Conservation (phyloP, 2,797 vertebrate species). For the Xiphorhynchus erythropygius region DNA sequence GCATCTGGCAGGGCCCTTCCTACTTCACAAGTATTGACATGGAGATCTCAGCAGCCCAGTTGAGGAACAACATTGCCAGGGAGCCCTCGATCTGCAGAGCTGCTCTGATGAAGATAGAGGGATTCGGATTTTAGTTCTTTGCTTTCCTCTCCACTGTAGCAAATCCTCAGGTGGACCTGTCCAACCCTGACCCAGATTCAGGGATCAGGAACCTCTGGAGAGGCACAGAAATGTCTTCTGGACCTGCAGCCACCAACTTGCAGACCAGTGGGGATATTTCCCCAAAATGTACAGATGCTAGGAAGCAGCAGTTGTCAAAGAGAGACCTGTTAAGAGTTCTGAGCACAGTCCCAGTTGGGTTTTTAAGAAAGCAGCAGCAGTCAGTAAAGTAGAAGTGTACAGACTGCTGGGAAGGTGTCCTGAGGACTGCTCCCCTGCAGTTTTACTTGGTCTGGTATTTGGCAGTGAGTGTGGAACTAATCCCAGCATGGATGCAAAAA, state of each 20-base stretch:
- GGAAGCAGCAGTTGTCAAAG: conserved; percentile 11
- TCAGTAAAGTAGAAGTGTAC: not conserved
- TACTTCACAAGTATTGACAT: conserved; percentile 74
- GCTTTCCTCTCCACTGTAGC: not conserved
- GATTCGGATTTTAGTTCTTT: not conserved
- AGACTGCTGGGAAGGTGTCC: not conserved
- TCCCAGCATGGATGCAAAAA: not conserved
- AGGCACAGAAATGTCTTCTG: not conserved
- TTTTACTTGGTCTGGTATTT: not conserved
- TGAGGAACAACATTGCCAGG: conserved; percentile 6
- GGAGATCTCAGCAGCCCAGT: conserved; percentile 4
- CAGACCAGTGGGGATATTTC: not conserved
- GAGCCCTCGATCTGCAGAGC: not conserved
- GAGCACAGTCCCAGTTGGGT: not conserved
- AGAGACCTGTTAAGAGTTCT: not conserved
- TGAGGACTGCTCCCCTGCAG: not conserved
- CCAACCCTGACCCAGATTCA: not conserved
- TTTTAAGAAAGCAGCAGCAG: not conserved
- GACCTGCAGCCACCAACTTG: not conserved
- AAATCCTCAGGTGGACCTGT: not conserved
- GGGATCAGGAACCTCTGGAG: not conserved
- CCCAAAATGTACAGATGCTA: not conserved
- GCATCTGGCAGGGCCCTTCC: conserved; percentile 46
- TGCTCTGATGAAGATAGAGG: not conserved
- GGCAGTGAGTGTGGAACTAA: not conserved